A percentile compares a stretch with the other conserved stretches of the same genome.
Conservation (phyloP, 2,113 vertebrate species). For the Gopherus evgoodei region DNA sequence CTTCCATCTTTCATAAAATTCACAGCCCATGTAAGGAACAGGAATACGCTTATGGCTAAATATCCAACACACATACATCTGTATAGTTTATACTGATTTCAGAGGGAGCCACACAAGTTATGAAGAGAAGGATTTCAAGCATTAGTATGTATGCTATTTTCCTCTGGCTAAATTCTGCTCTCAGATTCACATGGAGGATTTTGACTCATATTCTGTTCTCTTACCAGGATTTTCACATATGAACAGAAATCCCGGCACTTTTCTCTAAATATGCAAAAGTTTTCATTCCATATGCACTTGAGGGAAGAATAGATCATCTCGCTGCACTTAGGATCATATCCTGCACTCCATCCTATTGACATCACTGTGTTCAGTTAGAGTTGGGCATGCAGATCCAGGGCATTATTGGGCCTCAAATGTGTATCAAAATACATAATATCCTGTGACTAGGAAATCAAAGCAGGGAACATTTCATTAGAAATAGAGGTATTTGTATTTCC, state of each 20-base stretch:
- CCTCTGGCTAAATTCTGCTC: background rate
- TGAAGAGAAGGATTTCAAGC: background rate
- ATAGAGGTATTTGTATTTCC: background rate
- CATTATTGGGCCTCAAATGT: background rate
- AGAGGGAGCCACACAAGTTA: background rate
- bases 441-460: background rate
- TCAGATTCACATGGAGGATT: background rate
- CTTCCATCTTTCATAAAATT: fast-evolving
- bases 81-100: background rate
- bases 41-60: background rate
- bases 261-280: background rate
- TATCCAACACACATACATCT: background rate
- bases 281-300: background rate
- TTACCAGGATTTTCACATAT: fast-evolving
- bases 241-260: background rate
- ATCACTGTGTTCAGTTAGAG: background rate
- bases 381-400: background rate
- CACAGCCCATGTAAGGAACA: fast-evolving
- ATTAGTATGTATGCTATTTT: background rate
- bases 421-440: background rate
- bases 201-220: background rate
- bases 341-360: background rate
- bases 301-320: background rate
- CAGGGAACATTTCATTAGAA: background rate
- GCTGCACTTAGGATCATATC: background rate